These are phyloP conservation scores for Sympetrum striolatum DNA, from an alignment of 2,888 invertebrate species.

Conservation along the genomic window DNA sequence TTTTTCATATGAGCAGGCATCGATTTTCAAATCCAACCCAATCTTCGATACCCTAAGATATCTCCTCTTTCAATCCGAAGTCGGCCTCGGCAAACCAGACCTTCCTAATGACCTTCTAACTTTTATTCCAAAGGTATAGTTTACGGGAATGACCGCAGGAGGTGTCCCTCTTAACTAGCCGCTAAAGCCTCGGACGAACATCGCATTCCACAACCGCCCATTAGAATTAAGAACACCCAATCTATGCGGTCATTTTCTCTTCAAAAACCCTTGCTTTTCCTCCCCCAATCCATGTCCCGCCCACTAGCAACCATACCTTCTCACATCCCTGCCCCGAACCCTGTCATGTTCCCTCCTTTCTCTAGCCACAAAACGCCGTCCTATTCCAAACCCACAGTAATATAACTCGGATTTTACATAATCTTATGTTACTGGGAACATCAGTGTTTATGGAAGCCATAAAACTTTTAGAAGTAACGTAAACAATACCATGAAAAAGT, in stretches of 20 bases:
- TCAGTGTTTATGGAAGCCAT: too few species aligned
- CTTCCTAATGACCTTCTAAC: slow-evolving; percentile 22
- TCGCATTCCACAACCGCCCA: slow-evolving; percentile 24
- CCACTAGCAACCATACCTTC: not conserved
- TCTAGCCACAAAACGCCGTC: not conserved
- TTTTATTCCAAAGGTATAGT: slow-evolving; percentile 30
- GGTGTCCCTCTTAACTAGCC: slow-evolving; percentile 31
- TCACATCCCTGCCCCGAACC: not conserved
- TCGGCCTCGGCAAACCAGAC: not conserved
- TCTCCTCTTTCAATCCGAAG: not conserved
- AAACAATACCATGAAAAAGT: too few species aligned
- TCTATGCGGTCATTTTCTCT: slow-evolving; percentile 30
- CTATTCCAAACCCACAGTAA: not conserved
- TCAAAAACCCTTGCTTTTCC: not conserved
- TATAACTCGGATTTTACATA: not conserved
- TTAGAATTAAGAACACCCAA: slow-evolving; percentile 38
- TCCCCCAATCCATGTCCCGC: not conserved
- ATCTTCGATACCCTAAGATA: not conserved
- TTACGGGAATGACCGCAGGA: slow-evolving; percentile 17
- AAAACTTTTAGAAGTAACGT: too few species aligned
- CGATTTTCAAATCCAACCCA: not conserved
- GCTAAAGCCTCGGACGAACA: not conserved
- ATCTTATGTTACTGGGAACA: not conserved
- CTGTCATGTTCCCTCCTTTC: not conserved
- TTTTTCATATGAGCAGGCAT: too few species aligned